phyloP scores from a whole-genome alignment of 2,113 vertebrate genomes.

The Chrysemys picta region DNA sequence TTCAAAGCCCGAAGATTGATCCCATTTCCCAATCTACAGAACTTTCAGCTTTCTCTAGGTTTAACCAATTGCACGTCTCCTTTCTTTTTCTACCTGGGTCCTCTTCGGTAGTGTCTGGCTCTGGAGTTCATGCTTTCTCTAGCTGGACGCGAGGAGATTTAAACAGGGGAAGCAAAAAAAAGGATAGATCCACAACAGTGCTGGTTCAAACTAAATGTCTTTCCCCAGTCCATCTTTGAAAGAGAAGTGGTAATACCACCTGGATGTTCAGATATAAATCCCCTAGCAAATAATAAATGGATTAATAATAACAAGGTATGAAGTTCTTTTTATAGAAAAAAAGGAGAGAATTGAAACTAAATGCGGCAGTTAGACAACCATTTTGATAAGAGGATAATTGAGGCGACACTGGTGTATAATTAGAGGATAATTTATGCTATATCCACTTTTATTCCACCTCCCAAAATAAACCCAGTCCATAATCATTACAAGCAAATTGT shows the following conservation, averaged over 20 bases:
- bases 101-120: conserved; percentile 62
- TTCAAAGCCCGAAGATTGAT: conserved; percentile 49
- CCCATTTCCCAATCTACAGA: conserved; percentile 16
- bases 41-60: conserved; percentile 32
- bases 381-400: conserved; percentile 99
- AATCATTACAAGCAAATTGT: conserved; percentile 99
- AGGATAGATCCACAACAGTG: conserved; percentile 46
- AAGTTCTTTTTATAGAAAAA: conserved; percentile 98
- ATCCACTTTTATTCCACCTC: conserved; percentile 99
- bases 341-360: conserved; percentile 99
- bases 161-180: conserved; percentile 33
- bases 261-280: conserved; percentile 97
- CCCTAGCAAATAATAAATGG: conserved; percentile 99
- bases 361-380: conserved; percentile 99
- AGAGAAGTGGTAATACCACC: conserved; percentile 93
- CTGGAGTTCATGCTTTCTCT: conserved; percentile 46
- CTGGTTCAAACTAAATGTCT: conserved; percentile 80
- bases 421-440: conserved; percentile 99
- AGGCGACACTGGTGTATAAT: conserved; percentile 99
- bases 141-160: conserved; percentile 63
- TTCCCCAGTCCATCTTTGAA: conserved; percentile 87
- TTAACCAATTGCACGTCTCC: conserved; percentile 1
- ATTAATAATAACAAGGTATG: conserved; percentile 99
- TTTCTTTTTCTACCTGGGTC: conserved; percentile 71
- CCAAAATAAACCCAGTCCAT: conserved; percentile 99